Percentiles rank a stretch among this genome's conserved stretches.
Evolutionary conservation across 2,888 invertebrate genomes (phyloP).

Genomic region (Macrophya annulata): DNA sequence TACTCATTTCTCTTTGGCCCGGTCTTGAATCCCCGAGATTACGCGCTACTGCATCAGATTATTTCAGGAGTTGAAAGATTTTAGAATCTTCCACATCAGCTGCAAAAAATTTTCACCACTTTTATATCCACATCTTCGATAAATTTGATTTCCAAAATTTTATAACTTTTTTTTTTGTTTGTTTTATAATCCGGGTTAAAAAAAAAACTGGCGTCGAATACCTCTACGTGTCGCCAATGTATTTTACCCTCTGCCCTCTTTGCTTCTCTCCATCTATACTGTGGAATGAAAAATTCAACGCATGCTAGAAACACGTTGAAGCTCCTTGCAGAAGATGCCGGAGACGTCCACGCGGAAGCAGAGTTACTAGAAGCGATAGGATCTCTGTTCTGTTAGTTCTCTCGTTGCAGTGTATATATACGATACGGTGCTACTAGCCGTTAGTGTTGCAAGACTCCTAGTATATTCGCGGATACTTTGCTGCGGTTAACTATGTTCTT

Average conservation of each 20-base stretch:
- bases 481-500: conserved; percentile 41
- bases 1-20: not conserved
- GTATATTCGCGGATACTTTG: conserved; percentile 38
- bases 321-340: conserved; percentile 42
- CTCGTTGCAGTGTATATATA: conserved; percentile 33
- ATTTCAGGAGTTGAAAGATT: not conserved
- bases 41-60: conserved; percentile 9
- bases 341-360: conserved; percentile 56
- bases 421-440: conserved; percentile 57
- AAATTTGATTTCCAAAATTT: not conserved
- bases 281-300: conserved; percentile 47
- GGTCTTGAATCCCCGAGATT: not conserved
- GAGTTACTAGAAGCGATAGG: conserved; percentile 56
- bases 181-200: not conserved
- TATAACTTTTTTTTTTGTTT: not conserved
- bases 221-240: conserved; percentile 19
- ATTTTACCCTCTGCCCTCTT: not conserved
- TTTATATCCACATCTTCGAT: not conserved
- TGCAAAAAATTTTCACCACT: not conserved
- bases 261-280: conserved; percentile 16
- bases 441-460: conserved; percentile 40
- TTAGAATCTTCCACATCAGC: not conserved
- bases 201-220: not conserved
- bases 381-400: conserved; percentile 48
- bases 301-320: conserved; percentile 24